Base-by-base conservation (phyloP, 1,140 invertebrate species). In the Rhagoletis zephyria region DNA sequence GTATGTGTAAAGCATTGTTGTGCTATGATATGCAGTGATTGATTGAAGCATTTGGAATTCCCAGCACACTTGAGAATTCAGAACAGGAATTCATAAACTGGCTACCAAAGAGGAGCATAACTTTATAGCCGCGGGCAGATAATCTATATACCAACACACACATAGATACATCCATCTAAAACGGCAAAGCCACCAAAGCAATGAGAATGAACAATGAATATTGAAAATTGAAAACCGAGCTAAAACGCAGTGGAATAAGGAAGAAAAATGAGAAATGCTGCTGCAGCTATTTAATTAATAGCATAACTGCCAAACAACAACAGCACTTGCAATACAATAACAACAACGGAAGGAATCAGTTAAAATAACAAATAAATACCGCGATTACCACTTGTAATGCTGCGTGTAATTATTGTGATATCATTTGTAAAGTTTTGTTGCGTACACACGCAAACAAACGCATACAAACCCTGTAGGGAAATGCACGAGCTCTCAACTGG, bases 361-460 rank as follows among this genome's bases (percentile, higher is more conserved):
- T 67, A 56, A 59, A 81, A 81, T 48, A 81, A 81, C 74, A 81
- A 81, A 81, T 48, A 81, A 81, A 81, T 81, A 81, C 74, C 48
- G 48, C 74, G 74, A 81, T 81, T 81, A 81, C 48, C 74, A 81
- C 48, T 81, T 81, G 74, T 81, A 81, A 81, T 81, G 74, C 74
- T 81, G 74, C 74, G 74, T 81, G 74, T 81, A 81, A 81, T 81
- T 81, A 81, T 81, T 81, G 74, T 51, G 74, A 81, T 81, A 81
- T 81, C 48, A 81, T 81, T 81, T 81, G 48, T 81, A 48, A 56
- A 81, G 74, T 51, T n/a, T 19, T 81, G 74, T 51, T 16, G 45
- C 74, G 74, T 48, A 59, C 48, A 81, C 14, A 74, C 12, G 5
- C 70, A n/a, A 7, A 51, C 70, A 74, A 14, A 51, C 4, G 6